Conservation (phyloP, 2,113 vertebrate genomes). For the Pelusios castaneus region DNA sequence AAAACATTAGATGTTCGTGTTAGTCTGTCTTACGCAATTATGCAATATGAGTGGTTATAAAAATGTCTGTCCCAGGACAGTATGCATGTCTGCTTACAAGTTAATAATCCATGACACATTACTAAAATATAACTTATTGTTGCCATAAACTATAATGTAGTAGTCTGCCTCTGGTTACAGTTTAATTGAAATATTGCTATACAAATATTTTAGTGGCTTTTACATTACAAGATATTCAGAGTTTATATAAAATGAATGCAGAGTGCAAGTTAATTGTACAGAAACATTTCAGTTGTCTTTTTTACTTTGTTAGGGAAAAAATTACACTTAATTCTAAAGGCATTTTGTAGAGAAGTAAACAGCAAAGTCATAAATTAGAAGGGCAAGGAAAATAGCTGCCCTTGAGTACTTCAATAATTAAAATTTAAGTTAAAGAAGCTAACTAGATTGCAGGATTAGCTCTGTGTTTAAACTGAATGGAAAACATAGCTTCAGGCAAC, state of each 20-base stretch:
- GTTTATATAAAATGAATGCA: constrained; percentile 56
- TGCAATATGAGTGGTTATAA: constrained; percentile 42
- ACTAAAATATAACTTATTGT: background rate
- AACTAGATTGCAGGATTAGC: constrained; percentile 62
- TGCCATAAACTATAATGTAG: background rate
- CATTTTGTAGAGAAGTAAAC: constrained; percentile 53
- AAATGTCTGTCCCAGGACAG: constrained; percentile 32
- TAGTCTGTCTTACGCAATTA: constrained; percentile 60
- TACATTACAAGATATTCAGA: background rate
- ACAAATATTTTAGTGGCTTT: constrained; percentile 21
- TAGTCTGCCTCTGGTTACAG: background rate
- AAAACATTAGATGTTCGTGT: constrained; percentile 49
- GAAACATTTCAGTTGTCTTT: constrained; percentile 48
- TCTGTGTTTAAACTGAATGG: constrained; percentile 62
- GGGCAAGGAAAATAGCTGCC: constrained; percentile 56
- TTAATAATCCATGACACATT: background rate
- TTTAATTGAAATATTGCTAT: background rate
- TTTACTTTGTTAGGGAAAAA: constrained; percentile 57
- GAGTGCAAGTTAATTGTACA: constrained; percentile 46
- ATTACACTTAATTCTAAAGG: constrained; percentile 38
- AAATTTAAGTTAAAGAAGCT: constrained; percentile 64
- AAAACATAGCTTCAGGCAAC: constrained; percentile 62
- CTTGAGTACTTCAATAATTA: constrained; percentile 71
- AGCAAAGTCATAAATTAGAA: constrained; percentile 50
- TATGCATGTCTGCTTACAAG: background rate